A percentile compares a stretch with the other conserved stretches of the same genome.
Evolutionary conservation across 2,888 invertebrate genomes (phyloP).

Genomic region (Antheraea yamamai): DNA sequence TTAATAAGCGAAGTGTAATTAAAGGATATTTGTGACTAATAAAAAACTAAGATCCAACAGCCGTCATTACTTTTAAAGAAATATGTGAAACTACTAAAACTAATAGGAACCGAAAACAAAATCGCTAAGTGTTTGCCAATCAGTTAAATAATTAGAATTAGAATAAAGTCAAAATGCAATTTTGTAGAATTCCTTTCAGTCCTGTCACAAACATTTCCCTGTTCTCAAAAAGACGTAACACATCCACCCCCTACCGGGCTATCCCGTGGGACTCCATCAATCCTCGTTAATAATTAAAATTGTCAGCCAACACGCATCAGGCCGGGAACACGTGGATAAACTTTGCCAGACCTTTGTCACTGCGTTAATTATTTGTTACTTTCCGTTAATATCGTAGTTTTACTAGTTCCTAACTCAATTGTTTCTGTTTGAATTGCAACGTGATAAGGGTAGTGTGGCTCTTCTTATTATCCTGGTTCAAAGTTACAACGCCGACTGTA

Average conservation of each 20-base stretch:
- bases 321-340: constrained; percentile 26
- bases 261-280: constrained; percentile 60
- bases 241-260: constrained; percentile 2
- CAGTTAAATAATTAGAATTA: neutral
- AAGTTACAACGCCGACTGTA: neutral
- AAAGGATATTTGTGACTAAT: no score
- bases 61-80: no score
- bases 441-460: constrained; percentile 11
- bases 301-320: constrained; percentile 41
- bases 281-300: constrained; percentile 67
- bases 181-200: neutral
- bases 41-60: no score
- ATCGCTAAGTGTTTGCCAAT: neutral
- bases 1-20: no score
- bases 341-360: constrained; percentile 35
- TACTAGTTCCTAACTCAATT: constrained; percentile 4
- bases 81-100: neutral
- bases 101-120: neutral
- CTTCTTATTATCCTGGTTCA: constrained; percentile 1
- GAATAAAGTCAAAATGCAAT: neutral
- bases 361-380: constrained; percentile 32
- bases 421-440: neutral
- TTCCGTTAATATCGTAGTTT: constrained; percentile 12
- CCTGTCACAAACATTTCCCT: neutral
- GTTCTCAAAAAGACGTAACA: constrained; percentile 2